Percentiles rank a stretch among this genome's conserved stretches.
Conservation (phyloP, 1,140 invertebrate species). For the Thalassaphorura encarpata region DNA sequence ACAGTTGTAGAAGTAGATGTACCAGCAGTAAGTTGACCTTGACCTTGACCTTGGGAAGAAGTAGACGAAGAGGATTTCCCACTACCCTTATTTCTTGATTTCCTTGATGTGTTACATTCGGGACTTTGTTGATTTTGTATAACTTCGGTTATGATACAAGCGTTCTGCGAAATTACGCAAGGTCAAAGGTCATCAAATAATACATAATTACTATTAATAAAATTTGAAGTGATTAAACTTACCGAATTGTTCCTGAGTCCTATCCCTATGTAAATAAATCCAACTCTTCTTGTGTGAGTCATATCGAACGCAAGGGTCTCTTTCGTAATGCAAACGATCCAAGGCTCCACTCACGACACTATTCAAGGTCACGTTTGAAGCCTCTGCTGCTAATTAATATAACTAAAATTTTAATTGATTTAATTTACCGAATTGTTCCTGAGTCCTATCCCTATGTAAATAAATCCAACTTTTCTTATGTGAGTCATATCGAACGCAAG, state of each 20-base stretch:
- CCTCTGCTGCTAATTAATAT: constrained; percentile 48
- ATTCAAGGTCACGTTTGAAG: constrained; percentile 50
- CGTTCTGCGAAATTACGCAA: constrained; percentile 24
- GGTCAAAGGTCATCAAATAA: too few species aligned
- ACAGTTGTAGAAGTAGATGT: background rate
- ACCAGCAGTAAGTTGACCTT: background rate
- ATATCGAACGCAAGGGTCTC: constrained; percentile 80
- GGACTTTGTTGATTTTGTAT: constrained; percentile 32
- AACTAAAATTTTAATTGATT: constrained; percentile 22
- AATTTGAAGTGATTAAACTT: constrained; percentile 36
- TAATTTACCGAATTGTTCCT: constrained; percentile 61
- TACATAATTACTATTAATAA: constrained; percentile 1
- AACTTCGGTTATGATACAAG: constrained; percentile 31
- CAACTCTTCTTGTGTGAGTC: constrained; percentile 79
- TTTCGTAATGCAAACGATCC: constrained; percentile 66
- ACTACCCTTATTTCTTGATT: constrained; percentile 19
- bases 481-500: constrained; percentile 81
- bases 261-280: constrained; percentile 75
- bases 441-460: constrained; percentile 63
- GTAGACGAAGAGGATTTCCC: constrained; percentile 3
- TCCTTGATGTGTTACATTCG: constrained; percentile 24
- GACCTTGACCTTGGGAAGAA: background rate
- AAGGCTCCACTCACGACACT: constrained; percentile 75
- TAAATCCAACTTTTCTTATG: constrained; percentile 85
- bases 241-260: constrained; percentile 66